Percentiles rank a stretch among this genome's conserved stretches.
These are phyloP conservation scores for Ramphastos sulfuratus DNA, from an alignment of 2,113 vertebrate genomes.

Conservation along the genomic window DNA sequence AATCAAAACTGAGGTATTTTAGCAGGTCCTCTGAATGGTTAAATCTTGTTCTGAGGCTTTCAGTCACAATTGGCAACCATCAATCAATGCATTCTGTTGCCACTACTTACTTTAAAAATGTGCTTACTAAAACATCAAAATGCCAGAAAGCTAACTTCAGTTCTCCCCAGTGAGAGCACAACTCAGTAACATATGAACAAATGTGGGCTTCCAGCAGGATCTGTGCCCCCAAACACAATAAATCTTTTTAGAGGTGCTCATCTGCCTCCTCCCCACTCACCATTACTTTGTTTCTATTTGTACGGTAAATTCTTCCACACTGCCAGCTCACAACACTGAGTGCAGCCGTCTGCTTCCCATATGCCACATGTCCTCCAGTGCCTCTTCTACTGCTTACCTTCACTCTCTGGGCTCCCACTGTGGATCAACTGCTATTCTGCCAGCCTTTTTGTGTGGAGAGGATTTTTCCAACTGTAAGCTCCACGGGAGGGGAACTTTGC, in stretches of 20 bases:
- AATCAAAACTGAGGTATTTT: background rate
- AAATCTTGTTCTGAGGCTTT: background rate
- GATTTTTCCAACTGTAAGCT: background rate
- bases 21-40: background rate
- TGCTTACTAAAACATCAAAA: background rate
- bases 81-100: slow-evolving; percentile 3
- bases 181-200: background rate
- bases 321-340: slow-evolving; percentile 4
- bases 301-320: background rate
- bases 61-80: background rate
- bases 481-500: background rate
- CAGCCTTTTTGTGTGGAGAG: background rate
- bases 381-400: slow-evolving; percentile 39
- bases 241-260: background rate
- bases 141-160: background rate
- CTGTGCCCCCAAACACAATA: background rate
- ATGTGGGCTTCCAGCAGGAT: background rate
- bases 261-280: background rate
- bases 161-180: background rate
- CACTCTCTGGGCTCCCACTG: background rate
- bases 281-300: background rate
- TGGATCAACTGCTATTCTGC: background rate
- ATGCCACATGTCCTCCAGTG: slow-evolving; percentile 37
- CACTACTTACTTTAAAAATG: background rate
- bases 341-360: slow-evolving; percentile 48